These are phyloP conservation scores for Caiman crocodilus DNA, from an alignment of 2,797 vertebrate species.

Conservation along the genomic window DNA sequence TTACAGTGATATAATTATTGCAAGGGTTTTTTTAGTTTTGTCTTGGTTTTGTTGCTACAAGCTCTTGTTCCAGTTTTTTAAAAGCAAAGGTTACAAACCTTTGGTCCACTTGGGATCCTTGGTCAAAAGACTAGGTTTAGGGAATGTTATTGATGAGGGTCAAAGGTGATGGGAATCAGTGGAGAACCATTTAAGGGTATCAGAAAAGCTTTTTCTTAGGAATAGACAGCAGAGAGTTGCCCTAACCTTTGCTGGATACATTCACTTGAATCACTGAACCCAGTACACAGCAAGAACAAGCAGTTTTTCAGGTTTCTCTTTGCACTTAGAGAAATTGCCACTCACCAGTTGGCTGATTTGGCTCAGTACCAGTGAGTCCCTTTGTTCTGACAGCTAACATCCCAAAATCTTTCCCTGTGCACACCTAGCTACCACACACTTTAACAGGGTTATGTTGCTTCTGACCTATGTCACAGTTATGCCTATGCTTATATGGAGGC, in stretches of 20 bases:
- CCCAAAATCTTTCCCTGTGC: background rate
- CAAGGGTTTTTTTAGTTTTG: background rate
- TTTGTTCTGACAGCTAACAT: background rate
- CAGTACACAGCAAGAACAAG: background rate
- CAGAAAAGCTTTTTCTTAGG: background rate
- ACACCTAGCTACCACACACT: background rate
- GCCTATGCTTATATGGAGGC: background rate
- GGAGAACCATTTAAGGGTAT: background rate
- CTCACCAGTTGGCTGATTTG: background rate
- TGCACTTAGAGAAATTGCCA: background rate
- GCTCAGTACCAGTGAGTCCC: background rate
- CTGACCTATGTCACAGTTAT: no score
- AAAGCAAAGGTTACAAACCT: background rate
- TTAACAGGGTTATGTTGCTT: no score
- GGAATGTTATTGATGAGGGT: background rate
- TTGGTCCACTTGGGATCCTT: background rate
- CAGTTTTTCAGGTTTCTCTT: background rate
- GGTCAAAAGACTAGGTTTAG: constrained; percentile 15
- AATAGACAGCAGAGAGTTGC: background rate
- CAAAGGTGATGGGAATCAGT: background rate
- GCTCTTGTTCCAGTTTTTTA: background rate
- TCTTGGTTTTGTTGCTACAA: background rate
- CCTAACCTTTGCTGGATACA: background rate
- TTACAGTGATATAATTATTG: constrained; percentile 4
- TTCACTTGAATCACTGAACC: background rate